phyloP scores from a whole-genome alignment of 2,888 invertebrate genomes.

The Clepsis dumicolana region DNA sequence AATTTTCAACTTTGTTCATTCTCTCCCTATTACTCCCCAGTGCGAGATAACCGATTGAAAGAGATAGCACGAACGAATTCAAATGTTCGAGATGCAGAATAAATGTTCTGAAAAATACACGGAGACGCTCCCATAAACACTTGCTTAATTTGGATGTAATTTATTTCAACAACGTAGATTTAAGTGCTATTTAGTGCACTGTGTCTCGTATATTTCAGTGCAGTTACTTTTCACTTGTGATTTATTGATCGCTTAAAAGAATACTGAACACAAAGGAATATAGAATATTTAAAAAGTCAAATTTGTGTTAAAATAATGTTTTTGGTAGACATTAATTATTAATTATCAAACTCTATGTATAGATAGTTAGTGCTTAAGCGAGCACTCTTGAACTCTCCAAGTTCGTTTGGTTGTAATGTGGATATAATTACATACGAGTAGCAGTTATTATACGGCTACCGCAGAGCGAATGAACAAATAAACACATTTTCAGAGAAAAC shows the following conservation, averaged over 20 bases:
- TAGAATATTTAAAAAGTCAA: too few relatives aligned
- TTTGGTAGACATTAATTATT: not conserved
- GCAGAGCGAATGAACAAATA: conserved; percentile 44
- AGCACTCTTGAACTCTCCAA: not conserved
- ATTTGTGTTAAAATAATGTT: not conserved
- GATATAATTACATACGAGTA: conserved; percentile 8
- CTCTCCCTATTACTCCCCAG: not conserved
- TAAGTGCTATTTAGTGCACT: conserved; percentile 5
- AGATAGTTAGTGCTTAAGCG: too few relatives aligned
- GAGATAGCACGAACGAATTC: not conserved
- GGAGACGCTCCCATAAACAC: conserved; percentile 60
- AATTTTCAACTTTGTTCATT: not conserved
- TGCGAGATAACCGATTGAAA: not conserved
- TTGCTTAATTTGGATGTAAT: conserved; percentile 43
- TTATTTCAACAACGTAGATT: conserved; percentile 20
- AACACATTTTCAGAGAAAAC: conserved; percentile 66
- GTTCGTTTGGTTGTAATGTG: conserved; percentile 2
- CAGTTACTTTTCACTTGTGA: not conserved
- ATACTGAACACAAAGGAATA: too few relatives aligned
- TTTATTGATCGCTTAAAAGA: not conserved
- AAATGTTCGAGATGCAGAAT: not conserved
- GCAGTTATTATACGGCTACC: conserved; percentile 9
- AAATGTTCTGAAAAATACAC: conserved; percentile 61
- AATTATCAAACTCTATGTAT: too few relatives aligned
- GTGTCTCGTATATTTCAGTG: not conserved